Percentiles rank a stretch among this genome's conserved stretches.
Evolutionary conservation across 2,797 vertebrate species (phyloP).

Genomic region (Chaetophractus vellerosus): DNA sequence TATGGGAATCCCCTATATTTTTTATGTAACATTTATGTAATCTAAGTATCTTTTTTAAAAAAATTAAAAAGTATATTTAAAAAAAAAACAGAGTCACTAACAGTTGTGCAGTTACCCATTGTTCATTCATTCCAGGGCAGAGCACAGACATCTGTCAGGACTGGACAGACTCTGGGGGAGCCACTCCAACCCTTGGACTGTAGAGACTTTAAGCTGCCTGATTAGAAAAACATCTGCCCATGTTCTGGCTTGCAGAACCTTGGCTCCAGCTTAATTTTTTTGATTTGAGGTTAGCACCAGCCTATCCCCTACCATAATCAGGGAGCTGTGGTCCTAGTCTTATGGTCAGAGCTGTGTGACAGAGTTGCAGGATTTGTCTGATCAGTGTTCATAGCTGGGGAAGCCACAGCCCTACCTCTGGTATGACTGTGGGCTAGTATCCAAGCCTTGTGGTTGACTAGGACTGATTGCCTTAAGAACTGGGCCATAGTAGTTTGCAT

Average conservation of each 20-base stretch:
- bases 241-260: neutral
- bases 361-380: neutral
- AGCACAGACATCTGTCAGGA: neutral
- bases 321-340: neutral
- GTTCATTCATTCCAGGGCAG: neutral
- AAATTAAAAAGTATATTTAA: too few relatives aligned
- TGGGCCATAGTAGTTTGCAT: too few relatives aligned
- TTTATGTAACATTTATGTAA: too few relatives aligned
- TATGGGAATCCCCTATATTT: too few relatives aligned
- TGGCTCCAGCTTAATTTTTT: neutral
- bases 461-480: neutral
- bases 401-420: neutral
- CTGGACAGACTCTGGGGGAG: neutral
- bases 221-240: neutral
- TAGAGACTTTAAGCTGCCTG: neutral
- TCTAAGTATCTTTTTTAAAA: too few relatives aligned
- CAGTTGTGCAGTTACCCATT: too few relatives aligned
- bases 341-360: neutral
- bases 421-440: neutral
- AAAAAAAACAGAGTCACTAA: neutral
- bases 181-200: neutral
- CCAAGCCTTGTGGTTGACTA: neutral
- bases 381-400: neutral
- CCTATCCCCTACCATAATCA: neutral
- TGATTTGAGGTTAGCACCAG: neutral